These are phyloP conservation scores for Pristionchus maxplancki DNA, from an alignment of 2,888 invertebrate genomes.

Conservation along the genomic window DNA sequence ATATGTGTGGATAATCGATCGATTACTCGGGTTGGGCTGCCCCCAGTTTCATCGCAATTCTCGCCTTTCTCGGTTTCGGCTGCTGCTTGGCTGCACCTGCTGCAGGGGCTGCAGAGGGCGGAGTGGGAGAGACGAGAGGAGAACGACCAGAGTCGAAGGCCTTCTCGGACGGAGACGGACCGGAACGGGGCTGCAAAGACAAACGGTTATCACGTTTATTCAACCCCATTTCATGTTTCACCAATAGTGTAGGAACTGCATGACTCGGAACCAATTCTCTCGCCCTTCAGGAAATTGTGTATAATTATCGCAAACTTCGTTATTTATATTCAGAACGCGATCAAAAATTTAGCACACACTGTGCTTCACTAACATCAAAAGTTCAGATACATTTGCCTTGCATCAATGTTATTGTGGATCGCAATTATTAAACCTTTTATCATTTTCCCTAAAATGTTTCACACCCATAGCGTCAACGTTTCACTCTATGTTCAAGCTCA, in stretches of 20 bases:
- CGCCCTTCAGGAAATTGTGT: no score
- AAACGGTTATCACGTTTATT: no score
- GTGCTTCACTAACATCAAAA: no score
- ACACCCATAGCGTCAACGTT: not conserved
- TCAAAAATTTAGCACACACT: no score
- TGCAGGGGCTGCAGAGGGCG: not conserved
- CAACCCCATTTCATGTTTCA: not conserved
- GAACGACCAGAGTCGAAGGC: not conserved
- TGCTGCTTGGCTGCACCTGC: not conserved
- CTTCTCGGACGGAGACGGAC: not conserved
- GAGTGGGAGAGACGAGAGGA: not conserved
- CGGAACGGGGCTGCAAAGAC: not conserved
- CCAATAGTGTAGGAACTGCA: no score
- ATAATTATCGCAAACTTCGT: no score
- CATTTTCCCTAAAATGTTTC: not conserved
- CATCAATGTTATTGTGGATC: no score
- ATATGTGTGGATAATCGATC: not conserved
- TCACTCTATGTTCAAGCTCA: not conserved
- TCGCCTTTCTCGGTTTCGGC: slow-evolving; percentile 30
- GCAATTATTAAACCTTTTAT: no score
- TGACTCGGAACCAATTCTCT: no score
- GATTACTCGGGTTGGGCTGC: not conserved
- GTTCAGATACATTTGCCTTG: no score
- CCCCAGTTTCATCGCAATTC: slow-evolving; percentile 23
- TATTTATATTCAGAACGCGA: no score